Base-by-base conservation (phyloP, 2,113 vertebrate genomes). In the Galbula dea region DNA sequence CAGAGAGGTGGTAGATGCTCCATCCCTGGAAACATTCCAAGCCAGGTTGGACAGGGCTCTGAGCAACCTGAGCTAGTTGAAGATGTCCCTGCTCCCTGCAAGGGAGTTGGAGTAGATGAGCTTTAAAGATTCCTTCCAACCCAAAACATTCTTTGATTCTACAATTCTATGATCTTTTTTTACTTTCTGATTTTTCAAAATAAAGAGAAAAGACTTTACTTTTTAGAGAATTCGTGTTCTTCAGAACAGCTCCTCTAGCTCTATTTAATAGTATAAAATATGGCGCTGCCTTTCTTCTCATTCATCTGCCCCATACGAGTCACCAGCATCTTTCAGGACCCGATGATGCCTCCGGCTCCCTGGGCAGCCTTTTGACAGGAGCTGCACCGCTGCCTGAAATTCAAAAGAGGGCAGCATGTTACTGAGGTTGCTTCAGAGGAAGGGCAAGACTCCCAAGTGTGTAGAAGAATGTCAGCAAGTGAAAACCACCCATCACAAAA, bases 331-430 rank as follows among this genome's bases (percentile, higher is more conserved):
- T n/a, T 76, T 57, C 1, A 3, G 59, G 54, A 7, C 2, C 36
- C 15, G 7, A 6, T 19, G 7, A 5, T 27, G 34, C 15, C 41
- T 80, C 37, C 21, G 0, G 45, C 69, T 73, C 29, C 66, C 43
- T 10, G 32, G 82, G 75, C 95, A 87, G 78, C 37, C 12, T 12
- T 68, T 23, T 79, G 79, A 46, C 83, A 14, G 76, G 75, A 93
- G 67, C n/a, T 97, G 98, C 86, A 97, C 80, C 95, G 83, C 54
- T 12, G 39, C 84, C 88, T 68, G 72, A 89, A 75, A 95, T 94
- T 97, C 98, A 97, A 98, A 86, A 98, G 98, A 98, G 98, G 98
- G 98, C 98, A 98, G 98, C 97, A 98, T 95, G 94, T 96, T 95
- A 89, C 98, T 95, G 86, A 96, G 79, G 88, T 96, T 95, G 90